Evolutionary conservation across 2,797 vertebrate genomes (phyloP), one percentile per base, ranked within the genome.

Genomic region (Kryptopterus vitreolus): DNA sequence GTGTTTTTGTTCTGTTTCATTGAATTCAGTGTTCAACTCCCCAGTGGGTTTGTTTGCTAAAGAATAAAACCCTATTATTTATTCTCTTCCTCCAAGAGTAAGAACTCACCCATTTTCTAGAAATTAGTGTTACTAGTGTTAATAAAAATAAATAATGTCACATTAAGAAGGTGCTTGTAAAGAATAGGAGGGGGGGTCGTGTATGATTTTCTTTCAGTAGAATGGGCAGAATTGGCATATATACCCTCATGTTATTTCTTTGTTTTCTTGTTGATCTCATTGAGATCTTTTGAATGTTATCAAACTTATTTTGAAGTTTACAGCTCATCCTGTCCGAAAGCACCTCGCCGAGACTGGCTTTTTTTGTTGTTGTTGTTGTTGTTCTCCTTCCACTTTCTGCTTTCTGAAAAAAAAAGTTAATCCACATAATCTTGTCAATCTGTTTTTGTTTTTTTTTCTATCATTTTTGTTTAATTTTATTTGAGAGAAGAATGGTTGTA

Each of bases 271-370:
- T 94, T 93, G 93, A 96, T 95, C 94, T 95, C 91, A 88, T 94
- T 89, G 92, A 95, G 94, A 94, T 96, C 93, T 95, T 94, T 87
- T 91, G 90, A 88, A 91, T 87, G 88, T 91, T 94, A 94, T 94
- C 90, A 88, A 95, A 96, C 95, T 96, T 95, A 92, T 95, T 96
- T 95, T 96, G 93, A 95, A 96, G 94, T 94, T 96, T 94, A 92
- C 87, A 68, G 11, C 84, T 66, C 83, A 77, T 81, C 76, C 63
- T 61, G 53, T 85, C 84, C 86, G 80, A 89, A 88, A 87, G 85
- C 68, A 75, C 72, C 83, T 85, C 68, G 87, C 82, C 81, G 11
- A 55, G n/a, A 50, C 69, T 73, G 26, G 24, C n/a, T 18, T 57
- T 74, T 78, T 58, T 82, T 11, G 43, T 58, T 55, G 43, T 46